Evolutionary conservation across 2,888 invertebrate species (phyloP), one percentile per base, ranked within the genome.

Genomic region (Cheilosia urbana): DNA sequence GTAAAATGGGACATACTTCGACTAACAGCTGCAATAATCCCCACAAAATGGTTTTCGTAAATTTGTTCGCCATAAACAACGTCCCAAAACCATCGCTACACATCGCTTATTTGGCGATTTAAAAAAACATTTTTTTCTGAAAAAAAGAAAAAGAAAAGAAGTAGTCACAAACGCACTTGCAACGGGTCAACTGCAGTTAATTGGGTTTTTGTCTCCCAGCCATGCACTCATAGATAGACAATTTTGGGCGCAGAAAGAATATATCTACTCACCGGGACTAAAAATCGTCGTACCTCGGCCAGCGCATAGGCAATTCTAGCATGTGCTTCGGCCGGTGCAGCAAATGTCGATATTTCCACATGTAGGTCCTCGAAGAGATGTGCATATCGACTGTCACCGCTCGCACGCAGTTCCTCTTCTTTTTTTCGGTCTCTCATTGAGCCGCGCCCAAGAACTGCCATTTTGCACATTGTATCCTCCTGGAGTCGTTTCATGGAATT

Each of bases 391-490:
- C 97, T 96, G 91, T 98, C 98, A 1, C 96, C 96, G 77, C 97
- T 96, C 57, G 96, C 95, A 27, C 98, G 94, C n/a, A 97, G 93
- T 91, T 98, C 98, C 92, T 98, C 97, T 92, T 98, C 98, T 97
- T 98, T 98, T 90, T 96, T 96, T 89, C 97, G 95, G 91, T 98
- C 98, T 91, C 97, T 96, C 97, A 98, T 98, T 6, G 98, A 98
- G 9, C 98, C 98, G 85, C 96, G 94, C 6, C 98, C 98, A 27
- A 98, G 94, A 13, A 98, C 97, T 34, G 98, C 97, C 97, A 98
- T 98, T 94, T 98, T 98, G 91, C 98, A 97, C 95, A 97, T 97
- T 13, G 98, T 98, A 92, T 98, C 98, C 91, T 98, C 98, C 92
- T 98, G 98, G 34, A 98, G 94, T 87, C 97, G 94, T 92, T 98